These are phyloP conservation scores for Euborellia annulipes DNA, from an alignment of 1,140 invertebrate species.

Conservation along the genomic window DNA sequence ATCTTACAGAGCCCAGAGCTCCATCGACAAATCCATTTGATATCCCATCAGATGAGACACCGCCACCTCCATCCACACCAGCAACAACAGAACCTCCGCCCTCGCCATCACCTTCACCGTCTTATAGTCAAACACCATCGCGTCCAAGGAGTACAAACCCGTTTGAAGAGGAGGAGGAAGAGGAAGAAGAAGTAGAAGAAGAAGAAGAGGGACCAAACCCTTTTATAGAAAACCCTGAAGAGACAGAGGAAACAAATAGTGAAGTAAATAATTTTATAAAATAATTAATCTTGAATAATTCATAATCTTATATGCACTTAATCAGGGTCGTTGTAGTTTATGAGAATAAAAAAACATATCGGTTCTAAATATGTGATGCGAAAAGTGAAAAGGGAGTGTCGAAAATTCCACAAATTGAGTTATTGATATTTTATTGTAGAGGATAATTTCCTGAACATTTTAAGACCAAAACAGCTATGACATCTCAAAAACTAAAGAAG, in stretches of 20 bases:
- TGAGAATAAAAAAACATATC: too few species aligned
- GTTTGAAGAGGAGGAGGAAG: slow-evolving; percentile 5
- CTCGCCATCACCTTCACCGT: too few species aligned
- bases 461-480: too few species aligned
- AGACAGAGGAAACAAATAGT: slow-evolving; percentile 12
- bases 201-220: slow-evolving; percentile 6
- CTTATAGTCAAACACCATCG: neutral
- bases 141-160: neutral
- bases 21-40: slow-evolving; percentile 1
- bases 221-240: slow-evolving; percentile 8
- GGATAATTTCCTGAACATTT: too few species aligned
- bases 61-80: slow-evolving; percentile 5
- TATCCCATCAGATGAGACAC: neutral
- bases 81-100: neutral
- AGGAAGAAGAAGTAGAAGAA: slow-evolving; percentile 9
- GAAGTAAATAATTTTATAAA: slow-evolving; percentile 10
- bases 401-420: too few species aligned
- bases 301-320: too few species aligned
- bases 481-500: too few species aligned
- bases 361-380: too few species aligned
- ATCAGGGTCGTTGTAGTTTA: too few species aligned
- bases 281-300: too few species aligned
- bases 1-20: neutral
- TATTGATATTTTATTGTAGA: too few species aligned
- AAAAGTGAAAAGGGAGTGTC: too few species aligned